A percentile compares a stretch with the other conserved stretches of the same genome.
Evolutionary conservation across 2,113 vertebrate species (phyloP).

Genomic region (Perognathus longimembris): DNA sequence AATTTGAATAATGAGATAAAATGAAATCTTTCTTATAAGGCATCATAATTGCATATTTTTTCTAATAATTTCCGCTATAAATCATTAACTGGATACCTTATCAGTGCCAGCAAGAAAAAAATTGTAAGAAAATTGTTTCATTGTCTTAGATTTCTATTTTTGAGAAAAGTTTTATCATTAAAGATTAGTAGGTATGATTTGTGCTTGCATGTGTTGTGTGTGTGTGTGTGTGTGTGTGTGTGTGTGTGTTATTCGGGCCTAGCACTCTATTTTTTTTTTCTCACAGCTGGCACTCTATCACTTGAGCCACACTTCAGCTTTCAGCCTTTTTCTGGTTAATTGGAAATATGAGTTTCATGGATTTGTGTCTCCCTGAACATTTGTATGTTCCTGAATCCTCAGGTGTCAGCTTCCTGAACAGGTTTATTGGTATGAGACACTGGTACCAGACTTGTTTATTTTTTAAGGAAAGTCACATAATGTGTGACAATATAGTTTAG

Average conservation of each 20-base stretch:
- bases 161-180: too few species aligned
- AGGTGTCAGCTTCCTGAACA: too few species aligned
- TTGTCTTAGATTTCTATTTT: not conserved
- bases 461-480: not conserved
- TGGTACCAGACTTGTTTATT: not conserved
- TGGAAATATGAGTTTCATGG: too few species aligned
- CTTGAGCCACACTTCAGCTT: too few species aligned
- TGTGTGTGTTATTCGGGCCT: too few species aligned
- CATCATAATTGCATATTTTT: not conserved
- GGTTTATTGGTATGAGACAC: too few species aligned
- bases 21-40: conserved; percentile 41
- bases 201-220: not conserved
- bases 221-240: too few species aligned
- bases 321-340: too few species aligned
- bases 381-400: too few species aligned
- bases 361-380: too few species aligned
- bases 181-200: conserved; percentile 7
- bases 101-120: conserved; percentile 33
- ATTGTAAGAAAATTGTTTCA: not conserved
- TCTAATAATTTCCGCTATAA: conserved; percentile 38
- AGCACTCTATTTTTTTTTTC: too few species aligned
- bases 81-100: conserved; percentile 47
- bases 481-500: not conserved
- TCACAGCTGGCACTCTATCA: too few species aligned
- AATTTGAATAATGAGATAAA: conserved; percentile 5